These are phyloP conservation scores for Strix aluco DNA, from an alignment of 2,113 vertebrate genomes.

Conservation along the genomic window DNA sequence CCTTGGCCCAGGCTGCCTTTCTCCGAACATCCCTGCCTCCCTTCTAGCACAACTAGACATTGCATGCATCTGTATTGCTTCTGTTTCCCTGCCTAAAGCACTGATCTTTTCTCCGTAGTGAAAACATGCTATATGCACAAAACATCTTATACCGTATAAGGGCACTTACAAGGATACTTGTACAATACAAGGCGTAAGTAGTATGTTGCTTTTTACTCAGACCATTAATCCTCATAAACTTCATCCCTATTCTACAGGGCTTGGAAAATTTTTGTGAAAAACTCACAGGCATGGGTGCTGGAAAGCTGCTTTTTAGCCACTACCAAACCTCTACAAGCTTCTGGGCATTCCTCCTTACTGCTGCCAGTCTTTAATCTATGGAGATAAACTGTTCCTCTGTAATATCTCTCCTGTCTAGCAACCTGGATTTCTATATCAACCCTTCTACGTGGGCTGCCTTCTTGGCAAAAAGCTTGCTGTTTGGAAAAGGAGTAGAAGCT, in stretches of 20 bases:
- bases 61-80: background rate
- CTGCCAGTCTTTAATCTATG: background rate
- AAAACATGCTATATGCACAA: background rate
- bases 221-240: background rate
- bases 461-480: background rate
- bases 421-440: background rate
- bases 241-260: background rate
- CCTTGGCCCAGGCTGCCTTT: background rate
- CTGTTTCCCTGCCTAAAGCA: background rate
- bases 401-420: background rate
- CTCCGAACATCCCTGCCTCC: background rate
- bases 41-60: background rate
- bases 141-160: background rate
- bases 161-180: background rate
- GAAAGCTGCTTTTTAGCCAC: background rate
- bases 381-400: background rate
- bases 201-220: background rate
- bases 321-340: background rate
- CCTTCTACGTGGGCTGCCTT: background rate
- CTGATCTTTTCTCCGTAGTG: background rate
- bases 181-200: background rate
- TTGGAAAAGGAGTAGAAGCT: background rate
- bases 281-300: background rate
- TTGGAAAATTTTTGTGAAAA: background rate
- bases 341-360: background rate